Percentiles rank a stretch among this genome's conserved stretches.
These are phyloP conservation scores for Cataglyphis cursor DNA, from an alignment of 2,888 invertebrate genomes.

Conservation along the genomic window DNA sequence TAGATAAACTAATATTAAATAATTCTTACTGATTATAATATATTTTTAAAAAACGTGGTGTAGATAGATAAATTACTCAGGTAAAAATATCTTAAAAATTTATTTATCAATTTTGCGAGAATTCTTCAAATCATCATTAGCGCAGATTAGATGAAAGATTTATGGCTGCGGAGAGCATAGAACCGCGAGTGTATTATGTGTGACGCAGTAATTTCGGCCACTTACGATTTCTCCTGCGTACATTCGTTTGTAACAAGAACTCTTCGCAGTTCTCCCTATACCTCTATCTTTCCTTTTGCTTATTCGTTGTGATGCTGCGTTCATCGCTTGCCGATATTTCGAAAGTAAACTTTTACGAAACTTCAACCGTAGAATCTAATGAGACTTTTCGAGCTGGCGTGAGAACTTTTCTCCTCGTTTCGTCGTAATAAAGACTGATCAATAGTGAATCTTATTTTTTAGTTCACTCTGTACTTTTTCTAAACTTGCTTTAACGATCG, in stretches of 20 bases:
- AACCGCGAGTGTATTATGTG: constrained; percentile 58
- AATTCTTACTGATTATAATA: background rate
- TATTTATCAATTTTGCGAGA: constrained; percentile 43
- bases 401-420: constrained; percentile 49
- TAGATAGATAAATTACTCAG: background rate
- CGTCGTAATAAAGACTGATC: constrained; percentile 57
- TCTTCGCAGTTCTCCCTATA: constrained; percentile 44
- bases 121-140: constrained; percentile 38
- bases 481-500: constrained; percentile 9
- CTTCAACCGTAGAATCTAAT: constrained; percentile 72
- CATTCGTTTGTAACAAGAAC: constrained; percentile 67
- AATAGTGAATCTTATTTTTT: constrained; percentile 49
- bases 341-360: constrained; percentile 73
- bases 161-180: constrained; percentile 60
- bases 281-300: constrained; percentile 35
- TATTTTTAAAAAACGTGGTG: background rate
- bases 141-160: constrained; percentile 39
- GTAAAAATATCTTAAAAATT: background rate
- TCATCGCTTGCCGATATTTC: constrained; percentile 75
- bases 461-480: constrained; percentile 17
- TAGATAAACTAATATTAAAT: background rate
- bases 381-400: constrained; percentile 58
- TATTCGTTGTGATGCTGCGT: constrained; percentile 71
- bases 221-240: constrained; percentile 66
- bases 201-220: constrained; percentile 67